These are phyloP conservation scores for Helicoverpa zea DNA, from an alignment of 1,140 invertebrate species.

Conservation along the genomic window DNA sequence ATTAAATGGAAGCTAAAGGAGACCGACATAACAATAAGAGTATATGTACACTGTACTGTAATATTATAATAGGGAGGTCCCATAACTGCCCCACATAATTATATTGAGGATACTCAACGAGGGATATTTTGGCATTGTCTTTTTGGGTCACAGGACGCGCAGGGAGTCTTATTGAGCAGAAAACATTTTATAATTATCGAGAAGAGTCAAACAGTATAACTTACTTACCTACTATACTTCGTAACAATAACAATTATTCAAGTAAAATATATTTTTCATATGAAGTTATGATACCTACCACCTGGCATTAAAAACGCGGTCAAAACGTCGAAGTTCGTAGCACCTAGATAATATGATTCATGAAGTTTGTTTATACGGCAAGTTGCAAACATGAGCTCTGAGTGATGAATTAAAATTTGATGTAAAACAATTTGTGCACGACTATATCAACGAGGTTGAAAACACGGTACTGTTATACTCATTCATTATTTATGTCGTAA, in stretches of 20 bases:
- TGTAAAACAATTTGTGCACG: not conserved
- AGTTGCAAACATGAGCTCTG: constrained; percentile 5
- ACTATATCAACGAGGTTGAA: constrained; percentile 5
- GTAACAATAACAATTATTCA: too few relatives aligned
- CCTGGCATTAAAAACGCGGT: too few relatives aligned
- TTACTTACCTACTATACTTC: too few relatives aligned
- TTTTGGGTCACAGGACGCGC: constrained; percentile 21
- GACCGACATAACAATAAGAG: constrained; percentile 12
- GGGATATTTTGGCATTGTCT: constrained; percentile 25
- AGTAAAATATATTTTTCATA: too few relatives aligned
- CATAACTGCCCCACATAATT: constrained; percentile 30
- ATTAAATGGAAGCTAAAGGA: constrained; percentile 16
- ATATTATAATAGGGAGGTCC: constrained; percentile 35
- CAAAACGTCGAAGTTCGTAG: too few relatives aligned
- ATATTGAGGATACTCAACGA: constrained; percentile 22
- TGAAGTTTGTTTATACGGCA: not conserved
- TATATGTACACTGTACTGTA: constrained; percentile 4
- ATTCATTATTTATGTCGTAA: constrained; percentile 8
- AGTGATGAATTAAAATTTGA: constrained; percentile 8
- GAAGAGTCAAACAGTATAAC: too few relatives aligned
- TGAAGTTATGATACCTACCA: too few relatives aligned
- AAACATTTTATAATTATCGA: constrained; percentile 27
- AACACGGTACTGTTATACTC: constrained; percentile 2
- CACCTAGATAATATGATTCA: not conserved
- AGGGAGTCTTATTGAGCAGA: constrained; percentile 18